Conservation (phyloP, 92 coral and sea anemone species). For the Siderastrea radians region DNA sequence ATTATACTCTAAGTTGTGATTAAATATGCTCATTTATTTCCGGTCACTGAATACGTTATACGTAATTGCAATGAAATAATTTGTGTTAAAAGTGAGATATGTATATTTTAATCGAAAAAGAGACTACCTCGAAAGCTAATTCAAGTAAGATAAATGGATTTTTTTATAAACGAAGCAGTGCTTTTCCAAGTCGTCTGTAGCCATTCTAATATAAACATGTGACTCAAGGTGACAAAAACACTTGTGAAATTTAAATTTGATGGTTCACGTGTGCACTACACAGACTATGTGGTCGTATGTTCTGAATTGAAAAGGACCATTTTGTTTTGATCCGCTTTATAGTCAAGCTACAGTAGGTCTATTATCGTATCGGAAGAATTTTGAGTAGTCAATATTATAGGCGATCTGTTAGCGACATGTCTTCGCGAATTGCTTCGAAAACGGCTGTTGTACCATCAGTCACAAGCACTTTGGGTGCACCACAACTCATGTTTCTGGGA, state of each 20-base stretch:
- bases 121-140: conserved; percentile 15
- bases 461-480: conserved; percentile 34
- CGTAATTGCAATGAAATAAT: background rate
- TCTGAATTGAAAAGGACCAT: conserved; percentile 13
- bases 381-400: conserved; percentile 32
- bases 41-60: conserved; percentile 13
- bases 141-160: conserved; percentile 13
- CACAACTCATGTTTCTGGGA: conserved; percentile 29
- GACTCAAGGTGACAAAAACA: conserved; percentile 34
- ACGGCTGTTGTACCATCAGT: conserved; percentile 46
- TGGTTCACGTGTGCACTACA: conserved; percentile 22
- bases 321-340: conserved; percentile 7
- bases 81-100: background rate
- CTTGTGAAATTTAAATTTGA: conserved; percentile 27
- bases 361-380: conserved; percentile 17
- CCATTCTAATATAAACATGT: conserved; percentile 3
- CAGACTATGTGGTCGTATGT: background rate
- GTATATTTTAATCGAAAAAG: conserved; percentile 23
- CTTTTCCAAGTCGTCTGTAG: conserved; percentile 27
- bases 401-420: conserved; percentile 19
- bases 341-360: conserved; percentile 31
- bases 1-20: background rate
- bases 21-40: conserved; percentile 6
- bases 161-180: background rate
- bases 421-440: conserved; percentile 43